Conservation (phyloP, 2,113 vertebrate species). For the Gymnogyps californianus region DNA sequence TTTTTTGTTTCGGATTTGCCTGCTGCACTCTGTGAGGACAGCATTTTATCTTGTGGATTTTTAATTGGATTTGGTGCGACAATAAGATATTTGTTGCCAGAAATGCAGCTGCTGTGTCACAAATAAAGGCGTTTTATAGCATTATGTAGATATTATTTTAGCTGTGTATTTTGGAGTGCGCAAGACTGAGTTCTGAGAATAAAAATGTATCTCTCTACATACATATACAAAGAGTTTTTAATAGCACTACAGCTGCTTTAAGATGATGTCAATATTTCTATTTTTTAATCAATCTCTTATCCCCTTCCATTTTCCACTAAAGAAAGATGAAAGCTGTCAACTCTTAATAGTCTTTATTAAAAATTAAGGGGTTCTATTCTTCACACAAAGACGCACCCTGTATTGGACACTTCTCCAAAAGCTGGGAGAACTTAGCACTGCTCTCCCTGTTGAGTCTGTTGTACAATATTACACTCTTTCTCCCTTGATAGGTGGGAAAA, state of each 20-base stretch:
- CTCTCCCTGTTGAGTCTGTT: not conserved
- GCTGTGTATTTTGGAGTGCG: not conserved
- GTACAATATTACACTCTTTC: not conserved
- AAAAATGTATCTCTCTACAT: not conserved
- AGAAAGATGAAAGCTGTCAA: not conserved
- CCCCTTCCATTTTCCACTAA: not conserved
- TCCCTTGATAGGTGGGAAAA: not conserved
- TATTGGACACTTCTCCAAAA: not conserved
- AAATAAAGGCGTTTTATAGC: not conserved
- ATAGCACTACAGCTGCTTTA: not conserved
- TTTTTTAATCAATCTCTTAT: not conserved
- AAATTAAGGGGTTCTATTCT: not conserved
- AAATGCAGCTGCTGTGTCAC: not conserved
- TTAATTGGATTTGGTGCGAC: not conserved
- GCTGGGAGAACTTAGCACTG: not conserved
- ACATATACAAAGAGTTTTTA: not conserved
- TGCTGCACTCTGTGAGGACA: not conserved
- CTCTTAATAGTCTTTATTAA: not conserved
- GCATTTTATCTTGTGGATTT: not conserved
- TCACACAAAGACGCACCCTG: not conserved
- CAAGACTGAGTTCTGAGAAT: not conserved
- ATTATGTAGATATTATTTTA: not conserved
- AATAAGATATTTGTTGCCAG: constrained; percentile 11
- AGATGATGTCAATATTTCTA: not conserved
- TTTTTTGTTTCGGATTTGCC: not conserved